These are phyloP conservation scores for Aphelocoma californica DNA, from an alignment of 2,797 vertebrate species.

Conservation along the genomic window DNA sequence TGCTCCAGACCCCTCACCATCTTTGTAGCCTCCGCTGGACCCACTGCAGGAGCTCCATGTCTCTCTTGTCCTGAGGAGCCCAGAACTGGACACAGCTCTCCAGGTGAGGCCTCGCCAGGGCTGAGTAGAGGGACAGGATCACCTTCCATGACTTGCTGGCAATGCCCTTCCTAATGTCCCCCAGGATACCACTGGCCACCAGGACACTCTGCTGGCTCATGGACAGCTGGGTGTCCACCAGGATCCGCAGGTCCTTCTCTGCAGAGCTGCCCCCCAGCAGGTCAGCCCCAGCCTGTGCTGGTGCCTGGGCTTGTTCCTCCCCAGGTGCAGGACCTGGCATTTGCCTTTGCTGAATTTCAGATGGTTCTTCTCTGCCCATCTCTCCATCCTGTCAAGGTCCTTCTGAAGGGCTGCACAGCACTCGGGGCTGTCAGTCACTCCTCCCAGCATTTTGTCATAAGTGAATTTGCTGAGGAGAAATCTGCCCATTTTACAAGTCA, in stretches of 20 bases:
- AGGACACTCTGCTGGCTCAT: neutral
- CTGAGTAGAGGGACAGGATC: neutral
- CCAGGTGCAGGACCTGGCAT: neutral
- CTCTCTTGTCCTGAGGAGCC: neutral
- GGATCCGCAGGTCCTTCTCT: neutral
- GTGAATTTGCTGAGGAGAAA: neutral
- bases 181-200: neutral
- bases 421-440: accelerated
- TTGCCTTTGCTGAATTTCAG: neutral
- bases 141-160: neutral
- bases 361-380: neutral
- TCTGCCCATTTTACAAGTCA: neutral
- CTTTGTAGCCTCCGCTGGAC: neutral
- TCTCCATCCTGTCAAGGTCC: neutral
- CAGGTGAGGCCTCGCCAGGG: neutral
- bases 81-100: neutral
- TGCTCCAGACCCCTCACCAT: neutral
- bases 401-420: neutral
- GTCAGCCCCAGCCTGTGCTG: neutral
- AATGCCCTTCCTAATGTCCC: neutral
- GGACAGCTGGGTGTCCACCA: neutral
- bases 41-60: neutral
- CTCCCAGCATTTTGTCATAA: neutral
- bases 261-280: neutral
- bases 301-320: neutral